These are phyloP conservation scores for Caprella mutica DNA, from an alignment of 2,888 invertebrate species.

Conservation along the genomic window DNA sequence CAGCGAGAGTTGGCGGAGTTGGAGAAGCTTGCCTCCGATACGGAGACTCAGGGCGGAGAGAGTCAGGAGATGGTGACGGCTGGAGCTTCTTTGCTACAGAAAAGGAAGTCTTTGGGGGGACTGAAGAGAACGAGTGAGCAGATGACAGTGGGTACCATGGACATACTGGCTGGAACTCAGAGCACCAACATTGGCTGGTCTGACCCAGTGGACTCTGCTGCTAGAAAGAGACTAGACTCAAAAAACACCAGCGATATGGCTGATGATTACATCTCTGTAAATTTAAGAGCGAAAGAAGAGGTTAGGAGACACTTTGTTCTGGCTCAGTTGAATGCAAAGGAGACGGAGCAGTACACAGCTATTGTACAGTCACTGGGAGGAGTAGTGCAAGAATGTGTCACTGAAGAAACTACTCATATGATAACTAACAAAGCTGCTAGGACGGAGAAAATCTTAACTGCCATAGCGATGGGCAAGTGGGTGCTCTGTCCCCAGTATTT, in stretches of 20 bases:
- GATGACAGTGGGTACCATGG: constrained; percentile 9
- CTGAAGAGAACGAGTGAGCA: background rate
- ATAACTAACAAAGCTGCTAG: constrained; percentile 57
- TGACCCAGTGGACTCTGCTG: constrained; percentile 40
- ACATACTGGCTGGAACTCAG: constrained; percentile 21
- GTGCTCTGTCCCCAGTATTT: constrained; percentile 69
- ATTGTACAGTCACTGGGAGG: too few relatives aligned
- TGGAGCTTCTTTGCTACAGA: background rate
- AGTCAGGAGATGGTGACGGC: background rate
- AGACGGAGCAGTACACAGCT: constrained; percentile 44
- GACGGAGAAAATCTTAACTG: constrained; percentile 76
- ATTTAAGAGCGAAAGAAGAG: too few relatives aligned
- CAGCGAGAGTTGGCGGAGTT: constrained; percentile 28
- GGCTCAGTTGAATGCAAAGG: constrained; percentile 38
- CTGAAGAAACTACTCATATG: constrained; percentile 62
- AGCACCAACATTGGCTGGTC: constrained; percentile 40
- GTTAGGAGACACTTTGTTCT: too few relatives aligned
- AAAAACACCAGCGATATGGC: constrained; percentile 16
- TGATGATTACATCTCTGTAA: too few relatives aligned
- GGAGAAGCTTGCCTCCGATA: constrained; percentile 13
- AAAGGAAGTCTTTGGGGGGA: background rate
- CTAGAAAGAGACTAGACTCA: constrained; percentile 34
- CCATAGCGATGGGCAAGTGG: constrained; percentile 81
- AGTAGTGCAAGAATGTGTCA: constrained; percentile 47
- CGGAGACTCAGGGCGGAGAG: background rate